Evolutionary conservation across 2,888 invertebrate species (phyloP), one percentile per base, ranked within the genome.

Genomic region (Zygogramma bicolorata): DNA sequence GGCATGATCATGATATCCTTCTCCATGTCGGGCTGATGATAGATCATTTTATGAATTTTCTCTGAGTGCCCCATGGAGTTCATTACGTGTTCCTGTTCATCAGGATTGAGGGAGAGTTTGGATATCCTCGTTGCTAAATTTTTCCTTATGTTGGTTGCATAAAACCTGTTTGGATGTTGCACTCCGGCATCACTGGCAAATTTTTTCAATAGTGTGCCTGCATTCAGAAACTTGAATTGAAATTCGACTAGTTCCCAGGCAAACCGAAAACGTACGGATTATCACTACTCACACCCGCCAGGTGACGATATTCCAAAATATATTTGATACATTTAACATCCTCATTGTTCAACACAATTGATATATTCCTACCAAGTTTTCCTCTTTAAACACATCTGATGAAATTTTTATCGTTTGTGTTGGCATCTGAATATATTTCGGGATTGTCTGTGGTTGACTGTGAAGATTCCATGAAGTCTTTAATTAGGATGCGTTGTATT

Each of bases 181-280:
- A 65, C 57, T 7, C 27, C 22, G 2, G 27, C 40, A n/a, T 65
- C 27, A 20, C n/a, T 8, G 22, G 49, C 38, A 22, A 57, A 27
- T 57, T 49, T 49, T 34, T 68, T 61, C 1, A 62, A 38, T 7
- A 69, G 29, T 18, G 7, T 34, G 13, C 40, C 57, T 8, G 63
- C 62, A 57, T 69, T 69, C 13, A 58, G 22, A 27, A 63, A 63
- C 59, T 63, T 69, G 10, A 57, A 69, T 7, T 62, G 62, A n/a
- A n/a, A n/a, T n/a, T n/a, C 38, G 49, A 53, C 22, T 22, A 20
- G 15, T 38, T 38, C 13, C 68, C 7, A 6, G 61, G 61, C 40
- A 69, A 57, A 10, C 68, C 68, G 57, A 69, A 69, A 22, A 68
- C 60, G n/a, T 60, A 68, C 1, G 68, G 68, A 31, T 68, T 68